phyloP scores from a whole-genome alignment of 2,113 vertebrate genomes.

The Glareola pratincola region DNA sequence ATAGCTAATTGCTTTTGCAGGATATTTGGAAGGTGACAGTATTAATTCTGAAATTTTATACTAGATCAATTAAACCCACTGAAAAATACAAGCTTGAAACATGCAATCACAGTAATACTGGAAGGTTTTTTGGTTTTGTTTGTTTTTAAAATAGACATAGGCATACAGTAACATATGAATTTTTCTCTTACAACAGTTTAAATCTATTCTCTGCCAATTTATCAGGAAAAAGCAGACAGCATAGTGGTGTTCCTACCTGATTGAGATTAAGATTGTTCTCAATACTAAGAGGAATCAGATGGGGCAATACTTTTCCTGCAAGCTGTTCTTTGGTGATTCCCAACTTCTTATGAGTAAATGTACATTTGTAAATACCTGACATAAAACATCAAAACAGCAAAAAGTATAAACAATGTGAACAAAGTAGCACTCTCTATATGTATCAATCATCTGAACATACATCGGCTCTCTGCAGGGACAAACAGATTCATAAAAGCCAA shows the following conservation, averaged over 20 bases:
- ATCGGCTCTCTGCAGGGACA: background rate
- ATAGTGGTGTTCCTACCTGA: slow-evolving; percentile 79
- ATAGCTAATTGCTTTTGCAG: background rate
- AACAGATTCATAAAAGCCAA: background rate
- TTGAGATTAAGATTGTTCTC: slow-evolving; percentile 98
- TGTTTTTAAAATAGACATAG: background rate
- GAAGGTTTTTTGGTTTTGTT: background rate
- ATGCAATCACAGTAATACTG: background rate
- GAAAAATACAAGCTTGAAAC: background rate
- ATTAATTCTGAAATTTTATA: background rate
- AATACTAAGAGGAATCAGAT: slow-evolving; percentile 95
- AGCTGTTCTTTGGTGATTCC: slow-evolving; percentile 98
- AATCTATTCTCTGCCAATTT: background rate
- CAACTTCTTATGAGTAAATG: slow-evolving; percentile 96
- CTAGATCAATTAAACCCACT: background rate
- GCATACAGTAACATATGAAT: background rate
- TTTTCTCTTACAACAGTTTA: background rate
- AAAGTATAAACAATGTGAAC: background rate
- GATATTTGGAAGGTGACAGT: background rate
- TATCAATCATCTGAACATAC: background rate
- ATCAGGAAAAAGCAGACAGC: background rate
- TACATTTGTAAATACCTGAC: slow-evolving; percentile 98
- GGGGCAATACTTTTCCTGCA: slow-evolving; percentile 90
- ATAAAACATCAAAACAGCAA: background rate
- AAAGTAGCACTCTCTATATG: background rate